Evolutionary conservation across 2,113 vertebrate genomes (phyloP).

Genomic region (Prinia subflava): DNA sequence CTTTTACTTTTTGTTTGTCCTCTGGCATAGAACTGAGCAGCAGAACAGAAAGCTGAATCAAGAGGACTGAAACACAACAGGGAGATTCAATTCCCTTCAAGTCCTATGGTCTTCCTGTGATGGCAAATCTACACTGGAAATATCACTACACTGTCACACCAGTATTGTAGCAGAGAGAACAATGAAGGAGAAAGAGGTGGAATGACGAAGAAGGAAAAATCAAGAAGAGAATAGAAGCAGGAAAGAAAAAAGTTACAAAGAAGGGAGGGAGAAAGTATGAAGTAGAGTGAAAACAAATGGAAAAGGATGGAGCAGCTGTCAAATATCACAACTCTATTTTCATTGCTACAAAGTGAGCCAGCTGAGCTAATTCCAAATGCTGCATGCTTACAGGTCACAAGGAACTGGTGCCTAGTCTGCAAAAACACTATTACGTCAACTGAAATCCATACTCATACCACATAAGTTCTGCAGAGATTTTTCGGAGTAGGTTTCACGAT

Average conservation of each 20-base stretch:
- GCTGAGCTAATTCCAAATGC: neutral
- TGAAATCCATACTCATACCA: constrained; percentile 73
- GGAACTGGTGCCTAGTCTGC: neutral
- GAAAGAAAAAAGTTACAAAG: neutral
- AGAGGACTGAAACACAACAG: neutral
- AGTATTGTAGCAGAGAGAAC: neutral
- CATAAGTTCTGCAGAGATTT: constrained; percentile 93
- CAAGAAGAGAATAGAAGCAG: neutral
- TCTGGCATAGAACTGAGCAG: neutral
- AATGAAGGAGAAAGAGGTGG: neutral
- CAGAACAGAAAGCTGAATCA: neutral
- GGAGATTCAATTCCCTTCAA: neutral
- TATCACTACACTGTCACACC: neutral
- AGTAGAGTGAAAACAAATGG: neutral
- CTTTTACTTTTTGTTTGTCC: neutral
- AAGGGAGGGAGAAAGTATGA: neutral
- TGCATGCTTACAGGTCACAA: neutral
- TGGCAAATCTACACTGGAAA: neutral
- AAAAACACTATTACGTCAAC: neutral
- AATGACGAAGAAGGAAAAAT: neutral
- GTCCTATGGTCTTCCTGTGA: neutral
- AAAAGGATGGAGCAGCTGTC: neutral
- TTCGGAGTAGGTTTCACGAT: constrained; percentile 92
- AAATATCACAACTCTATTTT: neutral
- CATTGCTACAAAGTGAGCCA: neutral